A percentile compares a stretch with the other conserved stretches of the same genome.
Conservation (phyloP, 1,140 invertebrate species). For the Trypoxylus dichotomus region DNA sequence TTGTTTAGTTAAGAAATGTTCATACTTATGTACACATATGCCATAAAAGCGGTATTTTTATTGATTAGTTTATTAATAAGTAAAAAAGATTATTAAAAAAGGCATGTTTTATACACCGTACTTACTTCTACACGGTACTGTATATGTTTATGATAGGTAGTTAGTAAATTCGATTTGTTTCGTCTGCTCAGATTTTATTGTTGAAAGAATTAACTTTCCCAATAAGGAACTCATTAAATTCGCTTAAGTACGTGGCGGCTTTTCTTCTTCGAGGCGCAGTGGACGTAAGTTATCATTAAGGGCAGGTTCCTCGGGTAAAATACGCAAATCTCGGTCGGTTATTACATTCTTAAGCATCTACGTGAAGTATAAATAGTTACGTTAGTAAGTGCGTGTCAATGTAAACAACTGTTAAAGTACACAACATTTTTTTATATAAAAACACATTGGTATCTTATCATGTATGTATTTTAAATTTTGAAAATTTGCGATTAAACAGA, state of each 20-base stretch:
- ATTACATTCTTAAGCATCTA: not conserved
- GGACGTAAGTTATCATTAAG: not conserved
- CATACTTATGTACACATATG: too few relatives aligned
- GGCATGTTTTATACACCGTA: too few relatives aligned
- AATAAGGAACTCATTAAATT: not conserved
- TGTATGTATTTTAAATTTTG: too few relatives aligned
- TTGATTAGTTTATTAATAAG: too few relatives aligned
- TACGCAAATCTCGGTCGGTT: not conserved
- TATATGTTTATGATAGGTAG: not conserved
- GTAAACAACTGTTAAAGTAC: not conserved
- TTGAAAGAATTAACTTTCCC: not conserved
- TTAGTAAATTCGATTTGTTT: not conserved
- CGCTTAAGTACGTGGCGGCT: not conserved
- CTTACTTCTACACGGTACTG: not conserved
- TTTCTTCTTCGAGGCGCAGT: not conserved
- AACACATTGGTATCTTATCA: too few relatives aligned
- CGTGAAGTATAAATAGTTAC: not conserved
- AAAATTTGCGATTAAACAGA: not conserved
- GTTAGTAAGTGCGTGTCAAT: not conserved
- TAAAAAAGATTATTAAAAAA: too few relatives aligned
- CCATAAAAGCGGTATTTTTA: too few relatives aligned
- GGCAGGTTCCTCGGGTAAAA: not conserved
- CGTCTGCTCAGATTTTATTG: not conserved
- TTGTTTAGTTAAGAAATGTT: too few relatives aligned
- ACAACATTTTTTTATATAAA: not conserved